phyloP scores from a whole-genome alignment of 2,113 vertebrate genomes.

The Brachyistius frenatus region DNA sequence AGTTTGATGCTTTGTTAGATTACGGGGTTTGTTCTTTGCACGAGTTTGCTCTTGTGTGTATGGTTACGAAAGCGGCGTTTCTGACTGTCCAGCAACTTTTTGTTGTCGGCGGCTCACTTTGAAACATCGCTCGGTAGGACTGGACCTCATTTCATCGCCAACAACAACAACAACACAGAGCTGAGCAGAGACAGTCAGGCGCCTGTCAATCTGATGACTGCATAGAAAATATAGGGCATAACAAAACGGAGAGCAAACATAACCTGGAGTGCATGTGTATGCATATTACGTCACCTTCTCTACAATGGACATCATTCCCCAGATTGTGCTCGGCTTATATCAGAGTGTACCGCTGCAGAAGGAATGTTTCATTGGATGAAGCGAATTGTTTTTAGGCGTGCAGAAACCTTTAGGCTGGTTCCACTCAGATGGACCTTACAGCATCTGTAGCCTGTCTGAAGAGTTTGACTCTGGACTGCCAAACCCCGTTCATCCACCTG shows the following conservation, averaged over 20 bases:
- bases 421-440: slow-evolving; percentile 9
- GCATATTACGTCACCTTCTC: neutral
- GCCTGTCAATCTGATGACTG: neutral
- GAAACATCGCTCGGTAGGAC: too few relatives aligned
- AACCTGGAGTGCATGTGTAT: too few relatives aligned
- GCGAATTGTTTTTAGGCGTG: neutral
- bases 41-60: too few relatives aligned
- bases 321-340: neutral
- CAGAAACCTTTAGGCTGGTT: slow-evolving; percentile 3
- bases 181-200: neutral
- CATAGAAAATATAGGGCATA: neutral
- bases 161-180: neutral
- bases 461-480: neutral
- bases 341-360: too few relatives aligned
- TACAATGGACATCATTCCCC: neutral
- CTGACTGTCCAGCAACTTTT: too few relatives aligned
- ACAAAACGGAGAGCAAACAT: neutral
- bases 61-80: too few relatives aligned
- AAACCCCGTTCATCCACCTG: slow-evolving; percentile 49
- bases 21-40: too few relatives aligned
- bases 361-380: neutral
- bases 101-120: too few relatives aligned
- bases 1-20: too few relatives aligned
- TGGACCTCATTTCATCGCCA: neutral
- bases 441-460: slow-evolving; percentile 46